These are phyloP conservation scores for Yponomeuta cagnagella DNA, from an alignment of 2,888 invertebrate species.

Conservation along the genomic window DNA sequence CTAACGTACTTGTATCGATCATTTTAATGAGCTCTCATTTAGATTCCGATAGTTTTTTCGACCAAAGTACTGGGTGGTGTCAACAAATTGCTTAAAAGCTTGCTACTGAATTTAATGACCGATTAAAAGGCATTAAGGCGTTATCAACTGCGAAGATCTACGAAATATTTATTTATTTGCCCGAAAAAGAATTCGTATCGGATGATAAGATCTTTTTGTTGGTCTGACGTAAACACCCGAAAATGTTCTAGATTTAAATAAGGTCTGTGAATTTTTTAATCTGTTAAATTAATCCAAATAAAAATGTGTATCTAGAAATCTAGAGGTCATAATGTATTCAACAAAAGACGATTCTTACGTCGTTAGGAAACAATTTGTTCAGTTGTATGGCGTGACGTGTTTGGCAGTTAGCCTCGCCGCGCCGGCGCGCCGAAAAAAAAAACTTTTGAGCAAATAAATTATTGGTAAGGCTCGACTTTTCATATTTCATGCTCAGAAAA, in stretches of 20 bases:
- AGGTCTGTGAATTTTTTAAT: neutral
- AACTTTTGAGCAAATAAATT: too few relatives aligned
- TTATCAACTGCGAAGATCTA: neutral
- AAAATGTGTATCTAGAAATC: neutral
- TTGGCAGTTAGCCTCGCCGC: too few relatives aligned
- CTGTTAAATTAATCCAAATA: neutral
- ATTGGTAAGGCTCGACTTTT: too few relatives aligned
- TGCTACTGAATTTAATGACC: constrained; percentile 12
- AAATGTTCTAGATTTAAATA: neutral
- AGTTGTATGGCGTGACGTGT: neutral
- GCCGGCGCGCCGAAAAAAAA: too few relatives aligned
- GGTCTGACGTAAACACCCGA: neutral
- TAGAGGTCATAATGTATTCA: neutral
- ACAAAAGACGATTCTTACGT: neutral
- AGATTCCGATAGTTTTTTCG: neutral
- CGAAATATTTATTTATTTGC: neutral
- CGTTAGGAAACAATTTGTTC: neutral
- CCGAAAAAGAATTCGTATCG: neutral
- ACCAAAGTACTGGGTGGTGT: neutral
- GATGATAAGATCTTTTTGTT: neutral
- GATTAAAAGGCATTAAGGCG: neutral
- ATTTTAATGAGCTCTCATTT: neutral
- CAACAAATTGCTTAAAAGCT: constrained; percentile 5
- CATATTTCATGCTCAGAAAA: too few relatives aligned
- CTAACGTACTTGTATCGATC: neutral